Base-by-base conservation (phyloP, 1,140 invertebrate genomes). In the Papilio polyxenes region DNA sequence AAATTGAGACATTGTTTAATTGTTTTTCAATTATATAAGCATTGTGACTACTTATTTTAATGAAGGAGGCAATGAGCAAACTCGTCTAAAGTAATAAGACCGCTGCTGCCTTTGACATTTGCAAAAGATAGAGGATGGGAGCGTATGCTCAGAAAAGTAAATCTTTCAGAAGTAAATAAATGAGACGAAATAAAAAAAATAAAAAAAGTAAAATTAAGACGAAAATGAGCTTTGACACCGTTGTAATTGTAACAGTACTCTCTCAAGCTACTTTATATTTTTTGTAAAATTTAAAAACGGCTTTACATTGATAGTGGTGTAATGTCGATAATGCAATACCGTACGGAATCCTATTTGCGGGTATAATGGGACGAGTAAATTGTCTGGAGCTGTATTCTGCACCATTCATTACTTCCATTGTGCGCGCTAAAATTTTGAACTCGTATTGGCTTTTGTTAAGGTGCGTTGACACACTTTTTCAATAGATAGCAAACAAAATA, bases 371-470 rank as follows among this genome's bases (percentile, higher is more conserved):
- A 65, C 23, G 62, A 65, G 62, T 65, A 65, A 65, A 65, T 31
- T 65, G 62, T 65, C 62, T 23, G 62, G 23, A 31, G 62, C 20
- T 65, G 3, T 65, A 65, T 31, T 31, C 62, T 65, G 62, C 23
- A 31, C 20, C 23, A 65, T 65, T 65, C 23, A 31, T 4, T 65
- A 5, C 62, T 65, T 65, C 62, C 11, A 65, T 65, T 65, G 62
- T 65, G 62, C 62, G 62, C 2, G 9, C 62, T 65, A 65, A 8
- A 53, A 53, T 65, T 65, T 65, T 23, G 62, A 65, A 65, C 62
- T 31, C 62, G 62, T 31, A 23, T 65, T 65, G 10, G 62, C 62
- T 65, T 72, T 72, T 72, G 65, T 72, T 72, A 37, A 72, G 13
- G 65, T 37, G 65, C 65, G 65, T 72, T 37, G 23, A 72, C 65